These are phyloP conservation scores for Notothenia coriiceps DNA, from an alignment of 2,113 vertebrate species.

Conservation along the genomic window DNA sequence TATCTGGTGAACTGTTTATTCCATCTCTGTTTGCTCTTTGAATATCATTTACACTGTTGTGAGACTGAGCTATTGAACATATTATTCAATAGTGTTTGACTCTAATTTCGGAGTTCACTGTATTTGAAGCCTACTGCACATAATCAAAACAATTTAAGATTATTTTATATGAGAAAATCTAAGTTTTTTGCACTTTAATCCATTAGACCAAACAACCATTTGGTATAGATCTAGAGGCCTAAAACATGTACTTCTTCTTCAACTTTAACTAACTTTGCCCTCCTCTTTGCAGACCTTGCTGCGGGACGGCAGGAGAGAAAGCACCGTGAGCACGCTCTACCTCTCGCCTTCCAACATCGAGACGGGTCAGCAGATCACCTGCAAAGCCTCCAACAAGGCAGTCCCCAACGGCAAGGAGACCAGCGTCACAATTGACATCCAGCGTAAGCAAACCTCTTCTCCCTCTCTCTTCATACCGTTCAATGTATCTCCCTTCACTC, in stretches of 20 bases:
- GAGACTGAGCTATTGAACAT: not conserved
- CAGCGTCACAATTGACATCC: conserved; percentile 96
- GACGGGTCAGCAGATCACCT: conserved; percentile 93
- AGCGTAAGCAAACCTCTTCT: conserved; percentile 88
- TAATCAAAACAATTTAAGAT: conserved; percentile 4
- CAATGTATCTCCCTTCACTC: not conserved
- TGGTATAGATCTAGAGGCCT: conserved; percentile 10
- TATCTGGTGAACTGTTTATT: conserved; percentile 16
- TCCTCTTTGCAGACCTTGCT: conserved; percentile 87
- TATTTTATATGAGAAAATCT: conserved; percentile 6
- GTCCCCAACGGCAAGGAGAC: conserved; percentile 95
- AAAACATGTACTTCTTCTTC: not conserved
- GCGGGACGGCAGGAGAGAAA: conserved; percentile 93
- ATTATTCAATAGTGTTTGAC: not conserved
- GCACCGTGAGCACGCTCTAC: conserved; percentile 94
- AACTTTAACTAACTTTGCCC: not conserved
- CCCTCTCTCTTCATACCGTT: not conserved
- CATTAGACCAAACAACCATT: not conserved
- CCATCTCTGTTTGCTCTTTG: not conserved
- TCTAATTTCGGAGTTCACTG: not conserved
- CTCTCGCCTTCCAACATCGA: conserved; percentile 93
- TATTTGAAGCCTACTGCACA: too few species aligned
- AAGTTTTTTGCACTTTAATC: not conserved
- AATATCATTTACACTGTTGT: not conserved
- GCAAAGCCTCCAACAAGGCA: conserved; percentile 96